Evolutionary conservation across 2,888 invertebrate species (phyloP).

Genomic region (Camponotus fellah): DNA sequence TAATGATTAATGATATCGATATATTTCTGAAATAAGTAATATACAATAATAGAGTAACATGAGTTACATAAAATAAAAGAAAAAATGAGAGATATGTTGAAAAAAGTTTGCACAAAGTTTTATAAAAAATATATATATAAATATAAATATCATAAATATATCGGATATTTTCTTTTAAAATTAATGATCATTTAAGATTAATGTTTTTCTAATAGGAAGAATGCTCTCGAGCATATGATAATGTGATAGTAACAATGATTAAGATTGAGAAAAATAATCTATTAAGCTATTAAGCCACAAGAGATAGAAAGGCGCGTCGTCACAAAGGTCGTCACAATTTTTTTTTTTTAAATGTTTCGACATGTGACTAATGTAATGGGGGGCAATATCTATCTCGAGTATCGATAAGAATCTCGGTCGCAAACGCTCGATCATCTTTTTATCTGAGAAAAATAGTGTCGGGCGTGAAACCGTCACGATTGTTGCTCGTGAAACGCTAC

Average conservation of each 20-base stretch:
- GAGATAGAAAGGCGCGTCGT: background rate
- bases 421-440: constrained; percentile 59
- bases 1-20: background rate
- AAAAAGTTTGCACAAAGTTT: background rate
- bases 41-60: background rate
- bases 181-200: too few relatives aligned
- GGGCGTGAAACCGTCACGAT: constrained; percentile 65
- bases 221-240: background rate
- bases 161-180: background rate
- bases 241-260: background rate
- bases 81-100: background rate
- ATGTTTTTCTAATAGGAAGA: background rate
- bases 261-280: background rate
- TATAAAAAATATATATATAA: background rate
- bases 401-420: constrained; percentile 68
- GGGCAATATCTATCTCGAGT: constrained; percentile 61
- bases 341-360: background rate
- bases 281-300: background rate
- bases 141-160: background rate
- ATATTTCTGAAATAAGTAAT: background rate
- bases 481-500: constrained; percentile 61
- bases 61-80: background rate
- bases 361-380: background rate
- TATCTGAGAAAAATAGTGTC: constrained; percentile 71
- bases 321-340: background rate